These are phyloP conservation scores for Turdus rufiventris DNA, from an alignment of 2,113 vertebrate genomes.

Conservation along the genomic window DNA sequence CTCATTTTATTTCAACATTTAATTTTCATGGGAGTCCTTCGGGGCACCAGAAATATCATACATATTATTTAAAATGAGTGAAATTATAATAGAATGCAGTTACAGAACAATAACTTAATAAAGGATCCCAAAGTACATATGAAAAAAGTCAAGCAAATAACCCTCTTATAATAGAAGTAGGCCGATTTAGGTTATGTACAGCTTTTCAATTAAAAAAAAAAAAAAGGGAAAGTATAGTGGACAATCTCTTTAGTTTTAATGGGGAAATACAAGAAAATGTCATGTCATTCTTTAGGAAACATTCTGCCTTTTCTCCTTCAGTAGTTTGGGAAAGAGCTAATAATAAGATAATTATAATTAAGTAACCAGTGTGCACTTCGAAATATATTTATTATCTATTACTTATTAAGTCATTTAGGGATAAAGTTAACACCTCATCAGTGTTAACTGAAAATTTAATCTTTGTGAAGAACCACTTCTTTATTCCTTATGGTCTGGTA, in stretches of 20 bases:
- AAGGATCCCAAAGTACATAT: background rate
- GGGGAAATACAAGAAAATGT: background rate
- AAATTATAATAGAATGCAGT: conserved; percentile 38
- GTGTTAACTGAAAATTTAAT: background rate
- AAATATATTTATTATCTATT: background rate
- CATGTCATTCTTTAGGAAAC: background rate
- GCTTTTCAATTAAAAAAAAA: background rate
- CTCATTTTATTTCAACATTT: conserved; percentile 61
- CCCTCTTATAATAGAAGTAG: background rate
- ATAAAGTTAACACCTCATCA: background rate
- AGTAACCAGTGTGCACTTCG: background rate
- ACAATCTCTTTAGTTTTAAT: background rate
- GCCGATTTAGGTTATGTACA: background rate
- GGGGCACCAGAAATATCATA: conserved; percentile 32
- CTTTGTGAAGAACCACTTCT: background rate
- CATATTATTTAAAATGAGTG: conserved; percentile 43
- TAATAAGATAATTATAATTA: background rate
- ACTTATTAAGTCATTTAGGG: background rate
- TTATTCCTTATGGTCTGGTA: background rate
- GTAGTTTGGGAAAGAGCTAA: background rate
- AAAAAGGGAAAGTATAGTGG: background rate
- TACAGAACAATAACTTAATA: conserved; percentile 37
- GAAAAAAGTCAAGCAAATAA: background rate
- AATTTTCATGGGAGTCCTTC: conserved; percentile 62
- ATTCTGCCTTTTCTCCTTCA: background rate